Conservation (phyloP, 2,888 invertebrate genomes). For the Fragum fragum region DNA sequence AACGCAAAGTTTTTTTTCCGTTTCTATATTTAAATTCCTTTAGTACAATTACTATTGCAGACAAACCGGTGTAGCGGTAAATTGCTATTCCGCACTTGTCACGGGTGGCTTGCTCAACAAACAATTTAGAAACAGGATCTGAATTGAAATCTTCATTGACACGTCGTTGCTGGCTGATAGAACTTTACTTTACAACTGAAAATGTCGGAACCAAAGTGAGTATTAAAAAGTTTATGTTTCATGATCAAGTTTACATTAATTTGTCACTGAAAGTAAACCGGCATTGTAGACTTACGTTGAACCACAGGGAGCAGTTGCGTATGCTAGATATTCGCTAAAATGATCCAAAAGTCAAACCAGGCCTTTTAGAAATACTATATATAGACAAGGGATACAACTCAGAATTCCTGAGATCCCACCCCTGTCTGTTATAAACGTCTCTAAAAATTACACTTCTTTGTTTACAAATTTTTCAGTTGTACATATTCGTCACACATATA, state of each 20-base stretch:
- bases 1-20: not conserved
- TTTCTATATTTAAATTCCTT: not conserved
- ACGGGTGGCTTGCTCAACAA: slow-evolving; percentile 23
- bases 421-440: no score
- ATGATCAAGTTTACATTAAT: not conserved
- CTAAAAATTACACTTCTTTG: no score
- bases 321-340: no score
- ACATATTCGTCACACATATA: no score
- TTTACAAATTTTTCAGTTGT: no score
- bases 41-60: not conserved
- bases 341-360: no score
- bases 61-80: slow-evolving; percentile 19
- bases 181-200: not conserved
- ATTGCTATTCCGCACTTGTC: not conserved
- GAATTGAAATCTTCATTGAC: slow-evolving; percentile 10
- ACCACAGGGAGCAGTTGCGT: no score
- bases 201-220: slow-evolving; percentile 16
- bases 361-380: no score
- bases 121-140: slow-evolving; percentile 28
- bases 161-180: slow-evolving; percentile 9
- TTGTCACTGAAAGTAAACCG: no score
- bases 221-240: not conserved
- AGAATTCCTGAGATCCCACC: no score
- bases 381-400: no score
- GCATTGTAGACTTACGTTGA: no score